Conservation (phyloP, 2,797 vertebrate species). For the Rhadinocentrus ornatus region DNA sequence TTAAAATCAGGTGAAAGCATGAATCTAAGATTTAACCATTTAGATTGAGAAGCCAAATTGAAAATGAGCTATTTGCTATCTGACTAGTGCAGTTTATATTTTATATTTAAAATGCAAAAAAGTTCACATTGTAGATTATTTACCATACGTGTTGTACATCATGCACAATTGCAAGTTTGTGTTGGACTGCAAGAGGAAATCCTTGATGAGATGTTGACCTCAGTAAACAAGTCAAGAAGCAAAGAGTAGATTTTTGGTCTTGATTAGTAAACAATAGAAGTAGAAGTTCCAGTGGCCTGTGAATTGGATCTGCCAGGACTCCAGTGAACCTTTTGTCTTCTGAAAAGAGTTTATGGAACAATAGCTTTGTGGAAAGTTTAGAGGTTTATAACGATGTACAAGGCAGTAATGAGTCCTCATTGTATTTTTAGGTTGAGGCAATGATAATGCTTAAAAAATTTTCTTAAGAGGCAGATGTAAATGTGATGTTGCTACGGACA, state of each 20-base stretch:
- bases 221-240: conserved; percentile 30
- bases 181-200: conserved; percentile 3
- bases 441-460: background rate
- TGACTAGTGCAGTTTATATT: background rate
- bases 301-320: conserved; percentile 44
- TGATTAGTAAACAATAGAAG: conserved; percentile 49
- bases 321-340: conserved; percentile 44
- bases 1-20: background rate
- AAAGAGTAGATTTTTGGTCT: conserved; percentile 25
- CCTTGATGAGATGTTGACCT: conserved; percentile 4
- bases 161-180: conserved; percentile 7
- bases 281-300: conserved; percentile 37
- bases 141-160: background rate
- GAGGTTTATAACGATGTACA: conserved; percentile 5
- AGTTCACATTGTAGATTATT: background rate
- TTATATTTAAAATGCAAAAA: background rate
- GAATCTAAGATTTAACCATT: background rate
- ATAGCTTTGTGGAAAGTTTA: conserved; percentile 9
- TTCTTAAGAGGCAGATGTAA: conserved; percentile 2
- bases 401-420: conserved; percentile 3
- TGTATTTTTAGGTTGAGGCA: conserved; percentile 21
- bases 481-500: conserved; percentile 36
- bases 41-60: background rate
- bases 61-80: background rate
- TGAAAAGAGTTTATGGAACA: conserved; percentile 47